These are phyloP conservation scores for Lasius fuliginosus DNA, from an alignment of 2,888 invertebrate species.

Conservation along the genomic window DNA sequence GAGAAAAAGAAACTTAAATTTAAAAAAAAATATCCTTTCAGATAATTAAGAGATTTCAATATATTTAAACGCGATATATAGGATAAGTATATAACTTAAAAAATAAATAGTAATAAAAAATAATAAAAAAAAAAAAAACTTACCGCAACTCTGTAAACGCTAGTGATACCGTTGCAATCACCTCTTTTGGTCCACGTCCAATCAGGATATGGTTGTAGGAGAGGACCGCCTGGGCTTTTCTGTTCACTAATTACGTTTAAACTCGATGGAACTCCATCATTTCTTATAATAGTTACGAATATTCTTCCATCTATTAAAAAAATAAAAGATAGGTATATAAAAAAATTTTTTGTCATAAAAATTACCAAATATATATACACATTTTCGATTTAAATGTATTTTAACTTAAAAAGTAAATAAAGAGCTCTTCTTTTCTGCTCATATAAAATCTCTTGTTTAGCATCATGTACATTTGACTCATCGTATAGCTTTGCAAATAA, in stretches of 20 bases:
- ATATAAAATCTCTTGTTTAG: too few relatives aligned
- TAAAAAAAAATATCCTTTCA: not conserved
- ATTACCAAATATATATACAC: too few relatives aligned
- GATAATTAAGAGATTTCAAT: not conserved
- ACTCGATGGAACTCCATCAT: conserved; percentile 90
- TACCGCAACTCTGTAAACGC: conserved; percentile 92
- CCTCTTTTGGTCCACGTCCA: conserved; percentile 89
- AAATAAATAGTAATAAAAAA: too few relatives aligned
- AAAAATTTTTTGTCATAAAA: not conserved
- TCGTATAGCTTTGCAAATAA: not conserved
- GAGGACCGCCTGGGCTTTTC: conserved; percentile 86
- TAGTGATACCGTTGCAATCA: conserved; percentile 89
- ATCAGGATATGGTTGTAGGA: conserved; percentile 89
- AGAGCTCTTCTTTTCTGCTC: too few relatives aligned
- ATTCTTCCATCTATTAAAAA: conserved; percentile 77
- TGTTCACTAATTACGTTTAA: conserved; percentile 88
- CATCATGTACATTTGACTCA: too few relatives aligned
- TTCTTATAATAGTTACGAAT: conserved; percentile 90
- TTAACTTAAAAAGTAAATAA: too few relatives aligned
- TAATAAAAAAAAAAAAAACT: conserved; percentile 80
- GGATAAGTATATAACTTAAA: not conserved
- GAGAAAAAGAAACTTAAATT: not conserved
- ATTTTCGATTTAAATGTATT: too few relatives aligned
- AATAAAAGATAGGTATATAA: not conserved
- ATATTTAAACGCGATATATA: not conserved